phyloP scores from a whole-genome alignment of 92 coral and sea anemone species.

The Porites cylindrica region DNA sequence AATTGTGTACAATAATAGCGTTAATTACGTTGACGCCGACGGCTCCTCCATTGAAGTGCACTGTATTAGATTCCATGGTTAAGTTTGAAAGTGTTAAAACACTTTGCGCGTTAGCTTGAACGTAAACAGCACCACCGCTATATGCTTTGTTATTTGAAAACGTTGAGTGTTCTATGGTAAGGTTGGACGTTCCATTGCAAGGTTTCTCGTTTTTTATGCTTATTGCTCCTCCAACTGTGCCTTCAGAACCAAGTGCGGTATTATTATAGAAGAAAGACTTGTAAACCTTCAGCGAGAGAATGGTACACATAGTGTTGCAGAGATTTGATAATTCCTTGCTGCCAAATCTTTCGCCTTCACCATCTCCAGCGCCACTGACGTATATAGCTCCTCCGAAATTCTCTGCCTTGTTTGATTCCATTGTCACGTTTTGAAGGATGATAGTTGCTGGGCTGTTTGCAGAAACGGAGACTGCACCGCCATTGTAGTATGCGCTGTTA shows the following conservation, averaged over 20 bases:
- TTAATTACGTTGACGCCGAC: neutral
- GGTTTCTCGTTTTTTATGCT: too few relatives aligned
- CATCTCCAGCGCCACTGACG: neutral
- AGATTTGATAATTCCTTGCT: too few relatives aligned
- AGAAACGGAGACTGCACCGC: neutral
- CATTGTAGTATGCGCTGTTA: neutral
- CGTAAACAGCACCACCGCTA: conserved; percentile 2
- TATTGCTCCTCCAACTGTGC: neutral
- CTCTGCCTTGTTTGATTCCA: neutral
- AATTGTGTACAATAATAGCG: neutral
- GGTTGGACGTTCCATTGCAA: neutral
- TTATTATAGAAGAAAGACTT: neutral
- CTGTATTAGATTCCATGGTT: too few relatives aligned
- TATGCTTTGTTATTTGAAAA: neutral
- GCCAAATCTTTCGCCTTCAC: too few relatives aligned
- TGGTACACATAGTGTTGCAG: too few relatives aligned
- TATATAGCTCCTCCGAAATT: neutral
- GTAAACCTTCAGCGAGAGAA: neutral
- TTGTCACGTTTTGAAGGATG: neutral
- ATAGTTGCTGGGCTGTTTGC: neutral
- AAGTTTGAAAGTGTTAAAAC: too few relatives aligned
- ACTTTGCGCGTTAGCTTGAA: too few relatives aligned
- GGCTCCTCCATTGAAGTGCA: too few relatives aligned
- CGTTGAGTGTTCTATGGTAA: neutral
- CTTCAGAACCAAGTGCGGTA: neutral